Evolutionary conservation across 92 coral and sea anemone species (phyloP), one percentile per base, ranked within the genome.

Genomic region (Siderastrea siderea): DNA sequence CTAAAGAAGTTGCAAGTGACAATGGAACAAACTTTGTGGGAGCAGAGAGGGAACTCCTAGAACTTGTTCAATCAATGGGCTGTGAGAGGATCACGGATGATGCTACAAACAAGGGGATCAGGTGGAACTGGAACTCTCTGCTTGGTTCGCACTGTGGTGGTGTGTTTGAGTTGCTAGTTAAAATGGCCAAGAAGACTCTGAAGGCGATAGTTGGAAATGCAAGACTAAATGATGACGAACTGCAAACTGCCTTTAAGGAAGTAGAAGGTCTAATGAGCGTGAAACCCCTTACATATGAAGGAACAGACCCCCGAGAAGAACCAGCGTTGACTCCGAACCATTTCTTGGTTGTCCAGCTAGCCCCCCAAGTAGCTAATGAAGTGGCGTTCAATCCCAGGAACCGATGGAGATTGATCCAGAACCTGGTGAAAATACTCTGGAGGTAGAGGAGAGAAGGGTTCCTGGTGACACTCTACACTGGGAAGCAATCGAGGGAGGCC

Each of bases 111-210:
- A 26, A 0, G 4, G 74, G 83, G 2, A 85, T 85, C 45, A 85
- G 54, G 58, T 85, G 89, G 89, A 84, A 65, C 55, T 85, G 82
- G 89, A 85, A 75, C 19, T 76, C 83, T 3, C 77, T 83, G 1
- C 77, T 76, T 1, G 83, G 83, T 11, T 86, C 80, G 10, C 90
- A 86, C 89, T 86, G 78, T 13, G 86, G 81, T 2, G 47, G 85
- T 26, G 38, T 26, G 38, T 26, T 26, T 26, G 38, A 26, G 38
- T 26, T 26, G 38, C 38, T 26, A 26, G 0, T 26, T 26, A 26
- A 26, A 26, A 0, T 26, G 38, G 38, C 38, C 38, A 26, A 26
- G 38, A 0, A 26, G 38, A 26, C 38, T 26, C 38, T 26, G 38
- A 26, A 26, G 38, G 38, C 38, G 38, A 26, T 26, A 26, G 38